Evolutionary conservation across 2,888 invertebrate genomes (phyloP), one percentile per base, ranked within the genome.

Genomic region (Acheta domesticus): DNA sequence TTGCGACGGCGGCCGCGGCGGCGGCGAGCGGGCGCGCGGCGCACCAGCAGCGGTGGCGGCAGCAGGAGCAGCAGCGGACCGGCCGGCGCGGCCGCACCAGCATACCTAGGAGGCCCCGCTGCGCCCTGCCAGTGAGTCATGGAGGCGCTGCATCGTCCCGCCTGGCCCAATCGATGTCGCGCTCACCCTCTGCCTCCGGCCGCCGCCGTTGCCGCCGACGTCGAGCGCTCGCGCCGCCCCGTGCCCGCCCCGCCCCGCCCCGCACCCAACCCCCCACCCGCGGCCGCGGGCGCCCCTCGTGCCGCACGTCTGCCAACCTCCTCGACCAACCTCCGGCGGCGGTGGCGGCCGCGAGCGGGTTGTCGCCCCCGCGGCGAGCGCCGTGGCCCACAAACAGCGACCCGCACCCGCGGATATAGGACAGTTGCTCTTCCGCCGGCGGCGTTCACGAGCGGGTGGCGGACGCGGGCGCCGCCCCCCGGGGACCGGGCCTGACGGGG

Each of bases 141-240:
- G 77, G 77, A 49, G 49, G 49, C 49, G 23, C 49, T 49, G 23
- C 49, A 77, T 50, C 77, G 49, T 36, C 49, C n/a, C 77, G 49
- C 77, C 49, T 2, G 77, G 50, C 77, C 48, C 49, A 77, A 77
- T 77, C 77, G 50, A 77, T 77, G 77, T 20, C 77, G 49, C 77
- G 49, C 77, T 21, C 77, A 49, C 77, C 20, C 50, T 21, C 48
- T 49, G 36, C 49, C 20, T 77, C 77, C 16, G 23, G 75, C 21
- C n/a, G 75, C 75, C 75, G 21, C 77, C 49, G 19, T 36, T n/a
- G 49, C 77, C 20, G 48, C 49, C 77, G 77, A 1, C 77, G 77
- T 49, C 77, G 77, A 76, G 36, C 76, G 21, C 76, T 23, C 11
- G n/a, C n/a, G n/a, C n/a, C n/a, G n/a, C 36, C n/a, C n/a, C n/a